Conservation (phyloP, 2,797 vertebrate species). For the Halcyon leucocephala region DNA sequence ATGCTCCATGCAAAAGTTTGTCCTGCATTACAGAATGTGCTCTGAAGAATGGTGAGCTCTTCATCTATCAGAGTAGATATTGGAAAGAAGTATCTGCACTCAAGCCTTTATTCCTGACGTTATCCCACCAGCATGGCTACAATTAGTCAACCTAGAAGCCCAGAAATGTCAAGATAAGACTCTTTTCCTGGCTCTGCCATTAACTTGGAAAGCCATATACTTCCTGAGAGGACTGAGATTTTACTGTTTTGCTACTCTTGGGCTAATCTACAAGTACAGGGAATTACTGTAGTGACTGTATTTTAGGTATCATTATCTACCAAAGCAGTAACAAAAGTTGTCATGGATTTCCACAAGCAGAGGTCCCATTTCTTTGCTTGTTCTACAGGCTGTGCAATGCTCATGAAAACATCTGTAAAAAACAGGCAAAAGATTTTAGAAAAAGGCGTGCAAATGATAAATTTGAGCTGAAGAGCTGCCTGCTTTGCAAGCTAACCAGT, state of each 20-base stretch:
- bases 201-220: neutral
- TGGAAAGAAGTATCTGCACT: neutral
- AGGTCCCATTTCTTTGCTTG: neutral
- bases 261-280: neutral
- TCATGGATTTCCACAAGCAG: neutral
- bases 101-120: neutral
- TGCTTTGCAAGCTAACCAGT: neutral
- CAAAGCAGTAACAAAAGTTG: neutral
- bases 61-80: neutral
- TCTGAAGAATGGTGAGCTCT: neutral
- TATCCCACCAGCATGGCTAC: neutral
- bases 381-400: neutral
- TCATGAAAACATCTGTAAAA: neutral
- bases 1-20: neutral
- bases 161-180: neutral
- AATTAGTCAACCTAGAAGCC: neutral
- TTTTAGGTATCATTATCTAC: neutral
- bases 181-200: neutral
- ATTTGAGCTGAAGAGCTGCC: neutral
- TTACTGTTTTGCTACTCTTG: neutral
- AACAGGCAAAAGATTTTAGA: neutral
- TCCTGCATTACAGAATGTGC: neutral
- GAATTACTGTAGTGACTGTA: neutral
- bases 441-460: neutral
- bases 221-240: neutral